phyloP scores from a whole-genome alignment of 2,113 vertebrate species.

The Cheirogaleus medius region DNA sequence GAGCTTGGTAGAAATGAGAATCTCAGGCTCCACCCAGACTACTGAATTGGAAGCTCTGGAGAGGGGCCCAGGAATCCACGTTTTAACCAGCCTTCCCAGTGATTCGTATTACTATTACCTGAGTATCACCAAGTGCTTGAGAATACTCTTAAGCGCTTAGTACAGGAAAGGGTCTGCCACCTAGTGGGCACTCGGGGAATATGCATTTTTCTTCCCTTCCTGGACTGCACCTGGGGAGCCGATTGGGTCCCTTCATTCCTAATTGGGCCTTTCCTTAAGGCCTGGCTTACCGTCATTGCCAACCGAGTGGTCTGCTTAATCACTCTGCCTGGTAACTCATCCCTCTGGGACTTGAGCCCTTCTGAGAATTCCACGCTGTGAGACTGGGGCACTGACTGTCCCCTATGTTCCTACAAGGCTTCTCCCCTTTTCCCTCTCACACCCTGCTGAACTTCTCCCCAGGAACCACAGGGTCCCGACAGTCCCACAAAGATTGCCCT shows the following conservation, averaged over 20 bases:
- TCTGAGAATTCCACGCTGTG: not conserved
- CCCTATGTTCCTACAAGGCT: not conserved
- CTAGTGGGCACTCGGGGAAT: constrained; percentile 34
- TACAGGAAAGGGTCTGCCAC: constrained; percentile 55
- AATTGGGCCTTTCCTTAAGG: not conserved
- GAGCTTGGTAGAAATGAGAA: not conserved
- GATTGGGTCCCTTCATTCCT: not conserved
- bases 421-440: not conserved
- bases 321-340: not conserved
- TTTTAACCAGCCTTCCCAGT: not conserved
- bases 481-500: not conserved
- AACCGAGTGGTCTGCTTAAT: not conserved
- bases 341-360: not conserved
- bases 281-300: not conserved
- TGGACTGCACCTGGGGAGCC: no score
- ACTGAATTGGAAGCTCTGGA: not conserved
- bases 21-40: not conserved
- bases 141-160: not conserved
- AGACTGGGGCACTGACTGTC: not conserved
- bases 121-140: not conserved
- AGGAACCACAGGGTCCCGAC: not conserved
- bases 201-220: not conserved
- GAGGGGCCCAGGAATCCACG: not conserved
- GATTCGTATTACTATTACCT: not conserved
- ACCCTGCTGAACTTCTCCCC: not conserved